Conservation (phyloP, 2,113 vertebrate species). For the Podilymbus podiceps region DNA sequence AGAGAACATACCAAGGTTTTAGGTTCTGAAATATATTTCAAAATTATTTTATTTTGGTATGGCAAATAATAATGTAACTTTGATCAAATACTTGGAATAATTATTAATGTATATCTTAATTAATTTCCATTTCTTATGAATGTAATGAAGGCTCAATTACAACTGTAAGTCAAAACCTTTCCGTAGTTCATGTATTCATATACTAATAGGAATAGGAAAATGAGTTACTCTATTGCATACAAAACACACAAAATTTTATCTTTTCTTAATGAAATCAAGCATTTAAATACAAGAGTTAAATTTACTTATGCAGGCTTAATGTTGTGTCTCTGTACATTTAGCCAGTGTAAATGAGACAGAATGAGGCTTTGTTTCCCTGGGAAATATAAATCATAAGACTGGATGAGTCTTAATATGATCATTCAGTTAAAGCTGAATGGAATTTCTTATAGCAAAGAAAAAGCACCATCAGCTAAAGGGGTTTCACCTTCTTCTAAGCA, state of each 20-base stretch:
- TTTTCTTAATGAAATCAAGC: not conserved
- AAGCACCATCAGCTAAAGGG: not conserved
- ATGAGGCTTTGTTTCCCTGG: not conserved
- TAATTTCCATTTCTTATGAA: not conserved
- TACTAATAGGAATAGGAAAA: not conserved
- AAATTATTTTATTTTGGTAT: not conserved
- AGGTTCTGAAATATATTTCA: not conserved
- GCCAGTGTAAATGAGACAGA: not conserved
- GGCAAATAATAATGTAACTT: not conserved
- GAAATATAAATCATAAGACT: not conserved
- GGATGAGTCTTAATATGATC: not conserved
- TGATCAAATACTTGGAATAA: not conserved
- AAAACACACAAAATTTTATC: not conserved
- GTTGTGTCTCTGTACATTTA: not conserved
- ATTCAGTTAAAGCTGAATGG: not conserved
- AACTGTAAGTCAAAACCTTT: not conserved
- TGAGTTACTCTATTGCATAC: not conserved
- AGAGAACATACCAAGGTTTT: not conserved
- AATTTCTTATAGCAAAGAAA: not conserved
- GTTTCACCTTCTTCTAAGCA: not conserved
- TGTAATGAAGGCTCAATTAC: not conserved
- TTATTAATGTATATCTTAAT: not conserved
- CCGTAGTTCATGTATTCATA: not conserved
- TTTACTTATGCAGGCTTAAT: not conserved
- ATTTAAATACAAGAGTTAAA: not conserved